phyloP scores from a whole-genome alignment of 2,113 vertebrate genomes.

The Leucoraja erinaceus region DNA sequence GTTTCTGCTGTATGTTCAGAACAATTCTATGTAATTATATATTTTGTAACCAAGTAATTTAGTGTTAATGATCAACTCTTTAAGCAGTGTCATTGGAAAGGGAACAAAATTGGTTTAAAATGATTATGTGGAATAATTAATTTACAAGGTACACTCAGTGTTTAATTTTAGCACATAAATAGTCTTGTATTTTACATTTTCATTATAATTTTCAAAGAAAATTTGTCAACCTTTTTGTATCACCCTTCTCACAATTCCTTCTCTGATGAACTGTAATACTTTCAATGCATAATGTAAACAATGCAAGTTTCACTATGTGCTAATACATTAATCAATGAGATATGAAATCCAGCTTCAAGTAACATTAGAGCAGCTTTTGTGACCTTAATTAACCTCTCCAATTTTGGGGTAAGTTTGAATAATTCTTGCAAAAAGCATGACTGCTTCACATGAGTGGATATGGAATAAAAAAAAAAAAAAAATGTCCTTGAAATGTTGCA shows the following conservation, averaged over 20 bases:
- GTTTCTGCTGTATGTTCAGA: too few relatives aligned
- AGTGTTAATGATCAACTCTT: not conserved
- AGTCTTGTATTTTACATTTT: not conserved
- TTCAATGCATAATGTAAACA: not conserved
- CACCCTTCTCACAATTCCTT: not conserved
- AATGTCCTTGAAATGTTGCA: not conserved
- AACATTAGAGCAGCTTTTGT: not conserved
- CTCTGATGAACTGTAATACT: not conserved
- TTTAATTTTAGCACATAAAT: not conserved
- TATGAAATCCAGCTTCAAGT: not conserved
- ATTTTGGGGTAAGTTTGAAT: not conserved
- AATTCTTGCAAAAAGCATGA: not conserved
- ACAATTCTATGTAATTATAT: too few relatives aligned
- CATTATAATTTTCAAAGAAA: not conserved
- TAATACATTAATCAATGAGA: not conserved
- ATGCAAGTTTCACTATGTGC: not conserved
- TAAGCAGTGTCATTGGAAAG: not conserved
- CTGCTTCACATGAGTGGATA: not conserved
- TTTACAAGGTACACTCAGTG: not conserved
- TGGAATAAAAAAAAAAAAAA: not conserved
- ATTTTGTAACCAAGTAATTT: not conserved
- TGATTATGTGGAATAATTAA: not conserved
- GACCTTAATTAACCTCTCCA: not conserved
- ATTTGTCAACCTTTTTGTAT: not conserved
- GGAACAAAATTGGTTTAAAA: not conserved